phyloP scores from a whole-genome alignment of 2,113 vertebrate species.

The Cynoglossus semilaevis region DNA sequence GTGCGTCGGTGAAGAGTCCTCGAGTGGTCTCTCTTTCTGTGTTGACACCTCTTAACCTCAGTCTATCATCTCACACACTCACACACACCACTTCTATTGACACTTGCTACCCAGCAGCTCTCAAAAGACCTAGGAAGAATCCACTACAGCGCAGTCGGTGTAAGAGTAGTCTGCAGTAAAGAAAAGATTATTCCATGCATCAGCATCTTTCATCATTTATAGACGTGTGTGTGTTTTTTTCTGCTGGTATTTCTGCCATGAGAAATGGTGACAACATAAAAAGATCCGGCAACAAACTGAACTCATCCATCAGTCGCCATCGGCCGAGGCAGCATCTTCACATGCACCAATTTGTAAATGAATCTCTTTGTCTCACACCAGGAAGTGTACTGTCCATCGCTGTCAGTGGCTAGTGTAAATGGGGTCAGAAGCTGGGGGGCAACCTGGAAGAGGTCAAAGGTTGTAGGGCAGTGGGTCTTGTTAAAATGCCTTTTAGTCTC shows the following conservation, averaged over 20 bases:
- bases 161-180: conserved; percentile 37
- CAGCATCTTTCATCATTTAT: conserved; percentile 22
- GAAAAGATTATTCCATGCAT: conserved; percentile 44
- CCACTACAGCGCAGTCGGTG: conserved; percentile 56
- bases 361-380: conserved; percentile 34
- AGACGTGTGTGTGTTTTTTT: conserved; percentile 8
- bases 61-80: conserved; percentile 73
- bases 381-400: conserved; percentile 37
- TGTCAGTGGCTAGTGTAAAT: conserved; percentile 68
- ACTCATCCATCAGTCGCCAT: conserved; percentile 6
- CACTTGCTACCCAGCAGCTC: conserved; percentile 68
- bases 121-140: conserved; percentile 67
- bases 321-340: conserved; percentile 35
- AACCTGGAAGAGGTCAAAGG: conserved; percentile 68
- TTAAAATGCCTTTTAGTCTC: conserved; percentile 79
- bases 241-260: conserved; percentile 2
- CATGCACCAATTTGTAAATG: conserved; percentile 42
- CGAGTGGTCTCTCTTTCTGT: conserved; percentile 62
- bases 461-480: conserved; percentile 69
- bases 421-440: conserved; percentile 71
- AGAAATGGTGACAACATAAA: background rate
- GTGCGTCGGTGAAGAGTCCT: conserved; percentile 71
- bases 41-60: conserved; percentile 80
- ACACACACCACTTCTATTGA: conserved; percentile 70
- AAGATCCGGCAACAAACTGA: conserved; percentile 12